These are phyloP conservation scores for Ophraella communa DNA, from an alignment of 2,888 invertebrate genomes.

Conservation along the genomic window DNA sequence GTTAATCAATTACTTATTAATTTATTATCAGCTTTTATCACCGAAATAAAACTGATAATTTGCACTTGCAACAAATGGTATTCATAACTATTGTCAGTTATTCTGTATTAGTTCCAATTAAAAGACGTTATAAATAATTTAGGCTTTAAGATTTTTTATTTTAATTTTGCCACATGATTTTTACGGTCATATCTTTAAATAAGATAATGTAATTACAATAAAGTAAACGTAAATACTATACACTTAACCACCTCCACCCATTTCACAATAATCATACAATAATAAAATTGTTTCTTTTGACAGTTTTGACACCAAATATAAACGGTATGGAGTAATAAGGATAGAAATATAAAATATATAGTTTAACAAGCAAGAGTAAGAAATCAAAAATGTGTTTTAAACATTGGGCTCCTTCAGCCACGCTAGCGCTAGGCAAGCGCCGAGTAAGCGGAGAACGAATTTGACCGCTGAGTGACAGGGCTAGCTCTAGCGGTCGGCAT, in stretches of 20 bases:
- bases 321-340: not conserved
- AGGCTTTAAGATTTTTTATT: not conserved
- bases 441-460: too few relatives aligned
- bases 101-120: not conserved
- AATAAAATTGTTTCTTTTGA: not conserved
- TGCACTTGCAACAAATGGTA: not conserved
- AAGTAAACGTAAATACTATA: conserved; percentile 19
- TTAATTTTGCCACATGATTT: conserved; percentile 11
- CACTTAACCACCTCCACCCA: conserved; percentile 22
- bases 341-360: not conserved
- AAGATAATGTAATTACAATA: conserved; percentile 11
- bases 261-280: conserved; percentile 22
- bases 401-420: too few relatives aligned
- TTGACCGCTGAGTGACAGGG: too few relatives aligned
- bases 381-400: not conserved
- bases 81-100: not conserved
- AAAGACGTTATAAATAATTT: not conserved
- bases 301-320: not conserved
- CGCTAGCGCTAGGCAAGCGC: too few relatives aligned
- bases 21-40: conserved; percentile 2
- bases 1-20: not conserved
- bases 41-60: not conserved
- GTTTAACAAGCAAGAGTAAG: not conserved
- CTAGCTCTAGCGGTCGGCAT: too few relatives aligned
- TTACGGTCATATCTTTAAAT: not conserved